Evolutionary conservation across 2,113 vertebrate species (phyloP).

Genomic region (Canis aureus): DNA sequence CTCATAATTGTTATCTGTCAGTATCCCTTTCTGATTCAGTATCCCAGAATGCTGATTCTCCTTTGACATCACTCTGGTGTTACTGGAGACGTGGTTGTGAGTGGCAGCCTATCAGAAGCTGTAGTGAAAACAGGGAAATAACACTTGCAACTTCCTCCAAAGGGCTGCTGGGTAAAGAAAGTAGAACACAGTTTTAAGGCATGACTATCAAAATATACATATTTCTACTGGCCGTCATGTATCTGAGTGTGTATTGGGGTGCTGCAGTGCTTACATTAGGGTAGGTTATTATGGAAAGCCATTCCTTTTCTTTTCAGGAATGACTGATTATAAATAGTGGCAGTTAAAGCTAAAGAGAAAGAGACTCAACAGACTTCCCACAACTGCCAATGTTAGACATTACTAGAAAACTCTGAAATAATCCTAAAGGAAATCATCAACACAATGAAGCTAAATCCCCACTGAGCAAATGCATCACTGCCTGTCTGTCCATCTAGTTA

Average conservation of each 20-base stretch:
- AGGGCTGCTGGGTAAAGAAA: not conserved
- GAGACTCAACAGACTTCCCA: not conserved
- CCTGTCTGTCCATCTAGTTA: not conserved
- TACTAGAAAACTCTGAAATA: not conserved
- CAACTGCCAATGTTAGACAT: not conserved
- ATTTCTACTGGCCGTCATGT: not conserved
- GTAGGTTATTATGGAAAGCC: not conserved
- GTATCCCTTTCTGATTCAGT: not conserved
- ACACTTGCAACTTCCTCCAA: not conserved
- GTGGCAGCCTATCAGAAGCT: not conserved
- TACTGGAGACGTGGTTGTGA: not conserved
- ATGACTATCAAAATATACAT: not conserved
- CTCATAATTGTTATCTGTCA: not conserved
- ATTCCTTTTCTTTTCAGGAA: not conserved
- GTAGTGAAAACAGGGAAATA: not conserved
- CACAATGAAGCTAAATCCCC: not conserved
- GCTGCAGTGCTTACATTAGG: rapidly evolving
- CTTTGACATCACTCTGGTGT: not conserved
- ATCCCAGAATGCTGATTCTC: not conserved
- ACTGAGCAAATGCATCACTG: not conserved
- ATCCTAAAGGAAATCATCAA: not conserved
- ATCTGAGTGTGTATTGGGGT: not conserved
- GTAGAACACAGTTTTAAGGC: not conserved
- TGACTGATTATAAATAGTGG: not conserved
- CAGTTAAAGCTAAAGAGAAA: not conserved